Percentiles rank a stretch among this genome's conserved stretches.
phyloP scores from a whole-genome alignment of 2,888 invertebrate genomes.

The Sinelater perroti region DNA sequence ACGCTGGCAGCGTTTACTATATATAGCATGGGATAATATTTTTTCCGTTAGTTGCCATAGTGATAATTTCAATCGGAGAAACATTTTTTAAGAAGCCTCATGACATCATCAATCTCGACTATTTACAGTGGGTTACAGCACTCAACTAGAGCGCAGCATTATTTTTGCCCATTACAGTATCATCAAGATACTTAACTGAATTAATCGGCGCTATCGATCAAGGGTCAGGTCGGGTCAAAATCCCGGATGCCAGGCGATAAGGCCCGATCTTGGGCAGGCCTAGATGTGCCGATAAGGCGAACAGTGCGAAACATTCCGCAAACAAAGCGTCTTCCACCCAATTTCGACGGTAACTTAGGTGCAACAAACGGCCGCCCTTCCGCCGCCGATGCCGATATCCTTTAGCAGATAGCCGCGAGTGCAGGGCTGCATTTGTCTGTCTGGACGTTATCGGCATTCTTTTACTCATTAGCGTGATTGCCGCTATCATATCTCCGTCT shows the following conservation, averaged over 20 bases:
- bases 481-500: conserved; percentile 22
- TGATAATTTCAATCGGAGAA: too few relatives aligned
- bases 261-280: conserved; percentile 1
- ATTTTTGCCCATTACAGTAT: conserved; percentile 7
- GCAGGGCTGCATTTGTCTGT: conserved; percentile 22
- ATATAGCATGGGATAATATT: too few relatives aligned
- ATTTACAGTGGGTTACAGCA: too few relatives aligned
- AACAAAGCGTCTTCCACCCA: neutral
- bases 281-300: conserved; percentile 6
- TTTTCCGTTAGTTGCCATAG: too few relatives aligned
- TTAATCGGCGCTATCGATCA: conserved; percentile 9
- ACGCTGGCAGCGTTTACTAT: too few relatives aligned
- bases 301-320: neutral
- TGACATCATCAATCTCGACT: too few relatives aligned
- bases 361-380: conserved; percentile 10
- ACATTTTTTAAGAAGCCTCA: too few relatives aligned
- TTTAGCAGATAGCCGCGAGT: conserved; percentile 20
- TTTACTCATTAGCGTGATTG: conserved; percentile 30
- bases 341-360: conserved; percentile 10
- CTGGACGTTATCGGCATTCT: conserved; percentile 25
- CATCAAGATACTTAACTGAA: conserved; percentile 1
- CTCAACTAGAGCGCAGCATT: neutral
- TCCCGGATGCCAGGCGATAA: conserved; percentile 17
- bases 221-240: conserved; percentile 15
- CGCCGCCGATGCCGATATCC: conserved; percentile 9